Evolutionary conservation across 2,888 invertebrate genomes (phyloP).

Genomic region (Nemotelus pantherinus): DNA sequence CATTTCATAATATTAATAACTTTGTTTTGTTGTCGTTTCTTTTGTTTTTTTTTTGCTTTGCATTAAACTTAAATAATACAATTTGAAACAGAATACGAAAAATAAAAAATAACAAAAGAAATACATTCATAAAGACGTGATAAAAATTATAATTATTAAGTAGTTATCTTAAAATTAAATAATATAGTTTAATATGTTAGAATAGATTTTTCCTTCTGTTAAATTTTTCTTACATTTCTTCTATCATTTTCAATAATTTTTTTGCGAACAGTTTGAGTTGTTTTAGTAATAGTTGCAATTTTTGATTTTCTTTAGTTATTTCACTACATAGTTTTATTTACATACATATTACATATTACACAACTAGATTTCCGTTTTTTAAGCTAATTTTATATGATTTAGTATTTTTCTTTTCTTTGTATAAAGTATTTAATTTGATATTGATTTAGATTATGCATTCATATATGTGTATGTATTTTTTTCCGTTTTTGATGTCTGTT

Average conservation of each 20-base stretch:
- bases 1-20: background rate
- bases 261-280: background rate
- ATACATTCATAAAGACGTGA: background rate
- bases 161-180: constrained; percentile 2
- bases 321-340: background rate
- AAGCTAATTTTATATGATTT: background rate
- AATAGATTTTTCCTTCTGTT: background rate
- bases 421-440: background rate
- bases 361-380: background rate
- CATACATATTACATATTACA: background rate
- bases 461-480: constrained; percentile 13
- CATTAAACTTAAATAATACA: background rate
- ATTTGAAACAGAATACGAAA: background rate
- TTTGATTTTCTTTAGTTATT: background rate
- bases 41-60: background rate
- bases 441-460: constrained; percentile 7
- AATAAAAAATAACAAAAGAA: background rate
- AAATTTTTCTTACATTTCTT: background rate
- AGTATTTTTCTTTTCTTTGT: background rate
- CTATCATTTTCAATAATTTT: background rate
- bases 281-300: background rate
- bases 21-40: background rate
- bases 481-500: constrained; percentile 33
- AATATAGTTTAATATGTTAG: background rate
- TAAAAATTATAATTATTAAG: background rate